Conservation (phyloP, 2,797 vertebrate species). For the Valencia hispanica region DNA sequence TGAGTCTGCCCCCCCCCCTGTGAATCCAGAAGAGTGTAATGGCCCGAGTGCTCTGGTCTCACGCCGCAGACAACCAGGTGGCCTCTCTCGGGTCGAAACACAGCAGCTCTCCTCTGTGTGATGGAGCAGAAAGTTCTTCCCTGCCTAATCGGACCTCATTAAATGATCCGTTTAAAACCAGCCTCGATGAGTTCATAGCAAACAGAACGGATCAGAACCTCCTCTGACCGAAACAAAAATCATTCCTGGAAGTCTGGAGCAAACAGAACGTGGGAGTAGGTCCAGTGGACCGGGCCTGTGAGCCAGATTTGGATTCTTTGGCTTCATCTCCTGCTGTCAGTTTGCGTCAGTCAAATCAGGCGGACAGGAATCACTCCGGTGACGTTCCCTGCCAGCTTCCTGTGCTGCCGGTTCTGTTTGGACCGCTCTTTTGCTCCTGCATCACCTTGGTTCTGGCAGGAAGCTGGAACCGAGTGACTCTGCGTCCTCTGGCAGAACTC, state of each 20-base stretch:
- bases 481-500: slow-evolving; percentile 2
- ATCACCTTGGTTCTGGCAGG: neutral
- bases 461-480: neutral
- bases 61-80: too few relatives aligned
- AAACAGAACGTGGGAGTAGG: too few relatives aligned
- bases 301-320: neutral
- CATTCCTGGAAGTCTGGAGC: too few relatives aligned
- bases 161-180: too few relatives aligned
- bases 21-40: too few relatives aligned
- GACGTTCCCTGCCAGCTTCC: neutral
- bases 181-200: neutral
- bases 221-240: neutral
- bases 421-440: neutral
- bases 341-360: neutral
- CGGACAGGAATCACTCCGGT: neutral
- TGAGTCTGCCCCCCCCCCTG: too few relatives aligned
- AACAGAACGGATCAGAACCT: neutral
- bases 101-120: too few relatives aligned
- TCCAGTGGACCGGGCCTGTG: neutral
- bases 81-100: too few relatives aligned
- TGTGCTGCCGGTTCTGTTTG: neutral
- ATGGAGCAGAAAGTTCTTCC: too few relatives aligned
- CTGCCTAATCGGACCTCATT: too few relatives aligned
- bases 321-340: neutral
- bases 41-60: too few relatives aligned